Conservation (phyloP, 2,113 vertebrate species). For the Onychorhynchus coronatus region DNA sequence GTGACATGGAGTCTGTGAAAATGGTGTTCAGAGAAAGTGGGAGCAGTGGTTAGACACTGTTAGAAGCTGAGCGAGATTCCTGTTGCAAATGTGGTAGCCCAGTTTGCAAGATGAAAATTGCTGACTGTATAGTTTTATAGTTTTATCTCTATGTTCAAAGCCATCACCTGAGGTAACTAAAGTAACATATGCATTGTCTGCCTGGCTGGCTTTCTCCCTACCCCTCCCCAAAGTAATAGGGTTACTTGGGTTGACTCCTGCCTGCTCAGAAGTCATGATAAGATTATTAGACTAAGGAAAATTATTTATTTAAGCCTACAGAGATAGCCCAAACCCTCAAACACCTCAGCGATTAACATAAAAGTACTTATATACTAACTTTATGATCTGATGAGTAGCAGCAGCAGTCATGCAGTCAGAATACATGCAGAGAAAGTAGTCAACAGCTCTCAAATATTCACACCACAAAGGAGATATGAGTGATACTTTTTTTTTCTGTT, state of each 20-base stretch:
- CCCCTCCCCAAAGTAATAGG: not conserved
- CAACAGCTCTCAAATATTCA: not conserved
- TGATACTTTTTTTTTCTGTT: not conserved
- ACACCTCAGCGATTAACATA: not conserved
- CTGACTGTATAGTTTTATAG: not conserved
- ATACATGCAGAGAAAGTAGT: not conserved
- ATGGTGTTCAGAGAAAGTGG: not conserved
- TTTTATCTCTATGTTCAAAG: not conserved
- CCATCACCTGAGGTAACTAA: not conserved
- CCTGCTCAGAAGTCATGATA: not conserved
- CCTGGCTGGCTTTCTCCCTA: not conserved
- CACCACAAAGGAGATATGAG: not conserved
- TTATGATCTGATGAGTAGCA: not conserved
- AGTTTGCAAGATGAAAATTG: not conserved
- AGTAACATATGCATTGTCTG: not conserved
- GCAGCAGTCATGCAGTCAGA: not conserved
- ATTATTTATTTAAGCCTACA: not conserved
- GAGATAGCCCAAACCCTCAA: conserved; percentile 6
- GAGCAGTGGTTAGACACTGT: not conserved
- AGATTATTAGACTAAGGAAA: not conserved
- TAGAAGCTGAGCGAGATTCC: not conserved
- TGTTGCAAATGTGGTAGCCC: not conserved
- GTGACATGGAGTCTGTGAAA: not conserved
- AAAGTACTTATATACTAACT: not conserved
- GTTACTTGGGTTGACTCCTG: not conserved